phyloP scores from a whole-genome alignment of 2,113 vertebrate species.

The Capra hircus region DNA sequence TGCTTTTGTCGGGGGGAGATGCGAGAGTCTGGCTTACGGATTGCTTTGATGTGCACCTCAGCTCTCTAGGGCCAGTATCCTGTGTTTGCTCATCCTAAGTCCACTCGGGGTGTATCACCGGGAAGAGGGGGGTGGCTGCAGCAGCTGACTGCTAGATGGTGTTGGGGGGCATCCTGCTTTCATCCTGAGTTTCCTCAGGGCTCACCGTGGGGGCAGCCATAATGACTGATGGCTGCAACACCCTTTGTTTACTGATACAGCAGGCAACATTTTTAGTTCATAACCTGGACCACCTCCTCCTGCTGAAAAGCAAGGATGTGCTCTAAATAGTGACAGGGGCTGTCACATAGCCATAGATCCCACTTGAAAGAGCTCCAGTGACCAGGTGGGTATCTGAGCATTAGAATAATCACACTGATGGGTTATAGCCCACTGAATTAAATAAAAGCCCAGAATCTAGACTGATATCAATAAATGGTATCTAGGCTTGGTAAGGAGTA shows the following conservation, averaged over 20 bases:
- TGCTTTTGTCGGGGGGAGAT: not conserved
- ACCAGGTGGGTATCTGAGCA: not conserved
- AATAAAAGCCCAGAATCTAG: not conserved
- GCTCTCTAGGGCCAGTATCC: not conserved
- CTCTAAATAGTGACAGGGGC: not conserved
- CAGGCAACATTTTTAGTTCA: not conserved
- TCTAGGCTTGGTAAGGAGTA: not conserved
- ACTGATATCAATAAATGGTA: not conserved
- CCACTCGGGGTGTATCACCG: rapidly evolving
- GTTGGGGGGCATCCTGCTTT: not conserved
- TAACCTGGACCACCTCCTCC: not conserved
- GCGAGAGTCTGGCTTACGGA: not conserved
- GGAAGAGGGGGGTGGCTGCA: not conserved
- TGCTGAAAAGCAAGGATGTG: not conserved
- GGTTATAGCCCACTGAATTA: not conserved
- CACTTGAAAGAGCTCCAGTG: not conserved
- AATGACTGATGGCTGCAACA: not conserved
- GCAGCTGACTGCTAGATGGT: not conserved
- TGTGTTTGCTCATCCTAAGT: not conserved
- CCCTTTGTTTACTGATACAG: not conserved
- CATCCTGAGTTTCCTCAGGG: not conserved
- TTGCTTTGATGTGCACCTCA: not conserved
- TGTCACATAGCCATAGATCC: not conserved
- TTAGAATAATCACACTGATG: not conserved
- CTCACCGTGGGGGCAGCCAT: not conserved